Evolutionary conservation across 2,113 vertebrate species (phyloP), one percentile per base, ranked within the genome.

Genomic region (Oophaga pumilio): DNA sequence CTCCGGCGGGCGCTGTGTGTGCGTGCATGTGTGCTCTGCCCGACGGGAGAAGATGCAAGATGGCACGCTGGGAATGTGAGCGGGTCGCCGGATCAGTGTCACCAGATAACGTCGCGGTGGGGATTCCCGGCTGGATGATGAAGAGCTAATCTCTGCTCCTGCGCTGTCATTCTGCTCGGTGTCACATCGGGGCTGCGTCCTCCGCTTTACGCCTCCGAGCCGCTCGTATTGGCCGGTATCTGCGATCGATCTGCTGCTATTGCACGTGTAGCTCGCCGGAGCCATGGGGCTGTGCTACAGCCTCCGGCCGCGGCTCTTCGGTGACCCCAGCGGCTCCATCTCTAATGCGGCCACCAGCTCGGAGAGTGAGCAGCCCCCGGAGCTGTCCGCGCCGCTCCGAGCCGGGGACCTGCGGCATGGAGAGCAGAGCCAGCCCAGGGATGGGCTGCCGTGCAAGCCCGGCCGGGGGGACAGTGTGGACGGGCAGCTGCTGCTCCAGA

Each of bases 251-350:
- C 57, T 52, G 76, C 60, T 15, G 84, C 71, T 76, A 83, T 69
- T 83, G 89, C 87, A 89, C 86, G 78, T 87, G 86, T 62, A 52
- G 87, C 87, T 83, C 76, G 88, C 87, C 69, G 84, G 88, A 89
- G 89, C 93, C 93, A 98, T 98, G 97, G 97, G 97, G 93, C 95
- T 99, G 92, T 99, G 97, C 93, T 97, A 98, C 93, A 98, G 97
- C 90, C 92, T 99, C 93, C 96, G 97, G 91, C 97, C 97, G 92
- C 96, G 97, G 93, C 95, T 98, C 90, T 98, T 98, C 91, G 96
- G 97, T 85, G 95, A 95, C 88, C 90, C 95, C 85, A 96, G 93
- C 89, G 96, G 95, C 76, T 95, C 94, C 89, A 93, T 96, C 91
- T 95, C 95, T 87, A 95, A 94, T 91, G 91, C 94, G 50, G 88